phyloP scores from a whole-genome alignment of 2,797 vertebrate genomes.

The Esox masquinongy region DNA sequence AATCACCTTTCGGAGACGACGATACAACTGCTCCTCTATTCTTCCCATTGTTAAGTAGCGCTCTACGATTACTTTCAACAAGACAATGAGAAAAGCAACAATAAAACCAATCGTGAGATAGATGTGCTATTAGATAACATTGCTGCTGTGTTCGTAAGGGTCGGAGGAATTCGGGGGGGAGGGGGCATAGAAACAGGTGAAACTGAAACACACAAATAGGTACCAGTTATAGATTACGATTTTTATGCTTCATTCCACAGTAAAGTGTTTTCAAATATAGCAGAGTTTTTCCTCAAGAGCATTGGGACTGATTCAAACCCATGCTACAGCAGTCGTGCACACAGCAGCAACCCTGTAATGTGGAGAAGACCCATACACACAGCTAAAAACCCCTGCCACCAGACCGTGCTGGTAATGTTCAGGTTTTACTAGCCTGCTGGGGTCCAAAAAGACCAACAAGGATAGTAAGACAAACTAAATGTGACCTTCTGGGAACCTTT shows the following conservation, averaged over 20 bases:
- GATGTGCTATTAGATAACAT: too few species aligned
- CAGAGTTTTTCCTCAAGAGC: too few species aligned
- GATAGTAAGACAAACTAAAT: too few species aligned
- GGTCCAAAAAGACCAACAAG: too few species aligned
- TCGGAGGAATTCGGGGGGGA: conserved; percentile 9
- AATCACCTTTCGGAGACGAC: not conserved
- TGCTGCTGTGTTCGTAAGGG: conserved; percentile 37
- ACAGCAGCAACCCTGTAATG: not conserved
- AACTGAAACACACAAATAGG: conserved; percentile 30
- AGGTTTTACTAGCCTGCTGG: too few species aligned
- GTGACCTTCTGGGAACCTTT: too few species aligned
- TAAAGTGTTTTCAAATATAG: too few species aligned
- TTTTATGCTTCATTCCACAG: too few species aligned
- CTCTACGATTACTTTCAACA: not conserved
- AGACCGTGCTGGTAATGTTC: not conserved
- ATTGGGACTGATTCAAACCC: too few species aligned
- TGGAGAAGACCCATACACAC: not conserved
- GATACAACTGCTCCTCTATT: not conserved
- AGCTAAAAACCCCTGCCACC: not conserved
- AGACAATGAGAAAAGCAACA: not conserved
- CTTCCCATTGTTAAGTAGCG: not conserved
- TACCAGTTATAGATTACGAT: too few species aligned
- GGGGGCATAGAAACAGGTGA: conserved; percentile 37
- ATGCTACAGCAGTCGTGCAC: too few species aligned
- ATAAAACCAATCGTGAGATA: conserved; percentile 30